Evolutionary conservation across 2,888 invertebrate genomes (phyloP), one percentile per base, ranked within the genome.

Genomic region (Pyrochroa serraticornis): DNA sequence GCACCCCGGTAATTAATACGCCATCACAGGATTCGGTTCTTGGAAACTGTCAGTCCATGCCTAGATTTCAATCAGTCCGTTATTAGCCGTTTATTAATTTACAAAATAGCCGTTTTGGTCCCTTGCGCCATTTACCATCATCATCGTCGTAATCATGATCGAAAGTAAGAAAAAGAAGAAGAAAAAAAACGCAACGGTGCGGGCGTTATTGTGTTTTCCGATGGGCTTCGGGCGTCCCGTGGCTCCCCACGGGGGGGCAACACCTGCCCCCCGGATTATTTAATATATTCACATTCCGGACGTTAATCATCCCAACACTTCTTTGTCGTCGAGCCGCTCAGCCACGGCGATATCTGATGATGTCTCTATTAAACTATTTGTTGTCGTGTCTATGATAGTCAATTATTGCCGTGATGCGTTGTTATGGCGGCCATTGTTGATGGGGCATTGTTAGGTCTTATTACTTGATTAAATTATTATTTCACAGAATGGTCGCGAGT

Each of bases 291-390:
- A 77, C 74, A 74, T 74, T 71, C 75, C 75, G 75, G 22, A 73
- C 75, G 77, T 78, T 79, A 78, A 79, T 79, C 79, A 78, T 77
- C 70, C 75, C 75, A 75, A 77, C 71, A 71, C 71, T 68, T 72
- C 70, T 70, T 73, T 71, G 70, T 48, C 53, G 54, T 22, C 50
- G 49, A 12, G 51, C 53, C 47, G 52, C 56, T 39, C 30, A 9
- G n/a, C 22, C 5, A 35, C 36, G 43, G 62, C 52, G 63, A 66
- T 65, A 67, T 63, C 66, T 60, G 65, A 66, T 69, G 69, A 70
- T 68, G 69, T 70, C 69, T 70, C 65, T 69, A 70, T 70, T 68
- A 66, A 68, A 64, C 62, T 65, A 67, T 67, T 68, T 62, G 61
- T 62, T 59, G 59, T 59, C 55, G 59, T 55, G 50, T 64, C 63